Evolutionary conservation across 2,888 invertebrate genomes (phyloP), one percentile per base, ranked within the genome.

Genomic region (Stegophylla sp.): DNA sequence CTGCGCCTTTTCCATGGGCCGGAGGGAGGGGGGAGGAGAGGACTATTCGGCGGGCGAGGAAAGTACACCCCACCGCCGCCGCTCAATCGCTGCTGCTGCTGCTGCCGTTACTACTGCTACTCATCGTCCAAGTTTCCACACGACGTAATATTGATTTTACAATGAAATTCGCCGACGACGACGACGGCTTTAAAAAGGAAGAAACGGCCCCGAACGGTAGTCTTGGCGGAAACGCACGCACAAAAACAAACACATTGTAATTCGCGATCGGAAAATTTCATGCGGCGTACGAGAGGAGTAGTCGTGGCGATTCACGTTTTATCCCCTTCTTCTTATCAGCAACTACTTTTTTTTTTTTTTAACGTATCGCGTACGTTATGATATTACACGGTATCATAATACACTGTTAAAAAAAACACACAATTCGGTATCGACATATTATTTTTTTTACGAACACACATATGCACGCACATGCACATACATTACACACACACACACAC

Each of bases 81-180:
- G 69, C 48, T 69, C 69, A 77, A 76, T 76, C 77, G 67, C 53
- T 59, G 77, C 76, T 28, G 56, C 41, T 10, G 64, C 53, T 12
- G 53, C 51, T 23, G 28, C 23, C 43, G 56, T 28, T 10, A 34
- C 53, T 41, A 10, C 56, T 43, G 45, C 61, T 75, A 75, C 79
- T 79, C 71, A 79, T 79, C 79, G 79, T 79, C 69, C 79, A 71
- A 71, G 61, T 79, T 79, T 79, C 79, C 79, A 71, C 79, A 71
- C 79, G 79, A 79, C 79, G 61, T 71, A 63, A 79, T 79, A 79
- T 79, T 71, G 79, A 79, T 79, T 79, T 79, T 79, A 79, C 71
- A 71, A 79, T 71, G 61, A 79, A 79, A 79, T 79, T 71, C 71
- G 51, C 71, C 61, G 51, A 34, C 63, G 51, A 67, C 45, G 23